Conservation (phyloP, 2,797 vertebrate genomes). For the Poecile montanus region DNA sequence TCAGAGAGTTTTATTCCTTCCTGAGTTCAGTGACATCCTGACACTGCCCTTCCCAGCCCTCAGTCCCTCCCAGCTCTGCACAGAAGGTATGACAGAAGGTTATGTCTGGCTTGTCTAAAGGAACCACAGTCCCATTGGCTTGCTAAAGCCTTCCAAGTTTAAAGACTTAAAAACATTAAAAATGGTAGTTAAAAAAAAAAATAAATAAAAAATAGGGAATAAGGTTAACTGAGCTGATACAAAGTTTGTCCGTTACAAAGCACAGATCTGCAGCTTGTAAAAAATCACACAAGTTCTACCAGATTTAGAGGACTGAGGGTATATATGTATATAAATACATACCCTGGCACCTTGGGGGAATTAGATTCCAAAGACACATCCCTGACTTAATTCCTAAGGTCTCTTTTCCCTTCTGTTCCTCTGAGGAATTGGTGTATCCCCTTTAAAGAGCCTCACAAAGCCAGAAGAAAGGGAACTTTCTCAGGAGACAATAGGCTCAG, state of each 20-base stretch:
- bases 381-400: background rate
- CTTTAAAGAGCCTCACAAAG: background rate
- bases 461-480: background rate
- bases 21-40: background rate
- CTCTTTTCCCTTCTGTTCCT: background rate
- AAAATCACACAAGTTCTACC: background rate
- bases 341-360: background rate
- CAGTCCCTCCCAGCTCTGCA: background rate
- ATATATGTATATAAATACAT: background rate
- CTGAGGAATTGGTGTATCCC: background rate
- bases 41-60: background rate
- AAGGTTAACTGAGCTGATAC: background rate
- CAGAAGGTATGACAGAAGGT: background rate
- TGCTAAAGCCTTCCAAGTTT: background rate
- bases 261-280: background rate
- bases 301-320: background rate
- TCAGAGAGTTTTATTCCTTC: background rate
- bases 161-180: background rate
- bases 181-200: rapidly evolving
- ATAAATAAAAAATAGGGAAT: background rate
- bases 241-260: background rate
- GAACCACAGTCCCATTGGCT: background rate
- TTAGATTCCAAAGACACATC: background rate
- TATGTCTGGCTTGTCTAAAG: background rate
- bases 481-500: background rate